Base-by-base conservation (phyloP, 2,888 invertebrate species). In the Euzophera pinguis region DNA sequence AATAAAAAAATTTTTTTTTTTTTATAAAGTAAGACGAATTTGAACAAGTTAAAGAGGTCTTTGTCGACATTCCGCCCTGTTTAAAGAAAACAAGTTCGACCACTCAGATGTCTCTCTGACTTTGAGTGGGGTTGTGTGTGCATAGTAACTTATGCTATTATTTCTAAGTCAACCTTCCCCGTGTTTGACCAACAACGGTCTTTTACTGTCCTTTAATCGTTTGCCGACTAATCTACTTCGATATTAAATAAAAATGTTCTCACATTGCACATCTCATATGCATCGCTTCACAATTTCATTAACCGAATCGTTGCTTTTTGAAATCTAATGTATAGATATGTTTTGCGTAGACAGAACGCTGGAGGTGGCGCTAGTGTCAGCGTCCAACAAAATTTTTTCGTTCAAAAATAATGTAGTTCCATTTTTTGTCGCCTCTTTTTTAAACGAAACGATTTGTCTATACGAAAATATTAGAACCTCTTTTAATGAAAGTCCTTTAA, bases 101-200 rank as follows among this genome's bases (percentile, higher is more conserved):
- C 70, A 72, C 82, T 84, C 78, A 80, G 85, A 81, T 78, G 80
- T 80, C 73, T 80, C 72, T 74, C 32, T 10, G 71, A 74, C 73
- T 63, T 86, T 74, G 81, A 87, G 86, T 81, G 74, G 79, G 83
- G 84, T 78, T 69, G 56, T 73, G 71, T 87, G 81, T 86, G 76
- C 83, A 69, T 67, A 86, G 81, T 83, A 84, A 82, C 85, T 86
- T 79, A 84, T 84, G 81, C 84, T 88, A 86, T 89, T 88, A 88
- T 88, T 86, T 88, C 85, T 84, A 84, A 84, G 84, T 81, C 84
- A 81, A 83, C 77, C 74, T 75, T 71, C 73, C 73, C 75, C 73
- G 76, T 87, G 79, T 88, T 89, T 89, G 81, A 81, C 77, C 78
- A 86, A 85, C 77, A 78, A 79, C 76, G 78, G 80, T 76, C 73